These are phyloP conservation scores for Periophthalmus magnuspinnatus DNA, from an alignment of 2,797 vertebrate genomes.

Conservation along the genomic window DNA sequence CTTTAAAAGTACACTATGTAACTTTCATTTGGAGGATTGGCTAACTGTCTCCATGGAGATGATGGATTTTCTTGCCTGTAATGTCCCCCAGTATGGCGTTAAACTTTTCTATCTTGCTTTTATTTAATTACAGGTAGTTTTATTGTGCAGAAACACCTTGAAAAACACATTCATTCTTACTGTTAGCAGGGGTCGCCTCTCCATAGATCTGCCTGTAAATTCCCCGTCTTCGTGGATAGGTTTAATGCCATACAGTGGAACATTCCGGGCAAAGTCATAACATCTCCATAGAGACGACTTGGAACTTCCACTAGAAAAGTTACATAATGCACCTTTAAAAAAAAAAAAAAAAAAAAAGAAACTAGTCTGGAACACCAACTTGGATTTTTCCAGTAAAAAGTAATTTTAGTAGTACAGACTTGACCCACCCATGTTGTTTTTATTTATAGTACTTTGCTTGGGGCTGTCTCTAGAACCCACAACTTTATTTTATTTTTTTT, in stretches of 20 bases:
- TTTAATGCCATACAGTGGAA: background rate
- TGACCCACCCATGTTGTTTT: constrained; percentile 24
- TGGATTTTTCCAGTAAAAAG: too few relatives aligned
- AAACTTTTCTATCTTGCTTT: background rate
- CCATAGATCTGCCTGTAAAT: background rate
- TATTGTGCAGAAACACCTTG: background rate
- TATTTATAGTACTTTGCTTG: constrained; percentile 15
- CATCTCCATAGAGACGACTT: background rate
- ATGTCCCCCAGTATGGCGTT: background rate
- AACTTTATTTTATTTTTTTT: constrained; percentile 37
- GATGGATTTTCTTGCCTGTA: background rate
- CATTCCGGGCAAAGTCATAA: background rate
- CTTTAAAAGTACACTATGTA: constrained; percentile 8
- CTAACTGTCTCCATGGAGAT: too few relatives aligned
- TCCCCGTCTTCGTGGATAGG: background rate
- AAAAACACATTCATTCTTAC: background rate
- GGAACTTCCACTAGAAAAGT: background rate
- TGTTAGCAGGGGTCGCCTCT: background rate
- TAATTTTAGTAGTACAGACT: background rate
- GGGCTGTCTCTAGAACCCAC: constrained; percentile 25
- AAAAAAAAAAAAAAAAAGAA: too few relatives aligned
- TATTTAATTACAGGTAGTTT: background rate
- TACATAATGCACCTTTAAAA: background rate
- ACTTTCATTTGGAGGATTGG: background rate
- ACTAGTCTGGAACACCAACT: too few relatives aligned